Evolutionary conservation across 2,888 invertebrate species (phyloP), one percentile per base, ranked within the genome.

Genomic region (Stegana nigrithorax): DNA sequence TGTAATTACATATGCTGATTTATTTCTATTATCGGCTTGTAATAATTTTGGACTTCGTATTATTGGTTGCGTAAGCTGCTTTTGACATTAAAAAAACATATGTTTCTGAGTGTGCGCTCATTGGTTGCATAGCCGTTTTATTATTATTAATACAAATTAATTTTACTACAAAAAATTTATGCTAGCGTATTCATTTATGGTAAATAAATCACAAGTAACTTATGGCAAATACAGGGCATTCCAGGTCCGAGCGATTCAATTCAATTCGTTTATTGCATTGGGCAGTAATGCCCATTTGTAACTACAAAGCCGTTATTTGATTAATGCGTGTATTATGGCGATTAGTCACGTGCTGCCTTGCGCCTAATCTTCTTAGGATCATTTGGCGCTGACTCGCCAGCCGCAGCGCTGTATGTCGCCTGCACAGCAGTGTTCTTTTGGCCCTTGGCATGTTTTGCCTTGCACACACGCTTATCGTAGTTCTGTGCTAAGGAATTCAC

Each of bases 401-500:
- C 53, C 12, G 29, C 53, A 8, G 21, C 21, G 12, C 2, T 17
- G 5, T 4, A 1, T n/a, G 39, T 32, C 19, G 21, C 32, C 36
- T 32, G 27, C 50, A 36, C 19, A n/a, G 29, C 4, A 47, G 57
- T 26, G 17, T 36, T 27, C 39, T 17, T 44, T 32, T 45, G 14
- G 19, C 14, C n/a, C 8, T n/a, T 2, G 8, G 55, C 6, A 25
- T 12, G 2, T 5, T 62, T 19, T 44, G 25, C 19, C 6, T 61
- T 12, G 45, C 87, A 87, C 69, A 88, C 80, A 62, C 89, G 84
- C 73, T 88, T 88, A 71, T 94, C 93, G 84, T 98, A 96, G 82
- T 91, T 93, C 87, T 98, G 98, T 69, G 99, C 99, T 73, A 98
- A 88, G 4, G 98, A 96, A 85, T 99, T 97, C 80, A 99, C 89